Percentiles rank a stretch among this genome's conserved stretches.
Evolutionary conservation across 2,113 vertebrate species (phyloP).

Genomic region (Osmerus mordax): DNA sequence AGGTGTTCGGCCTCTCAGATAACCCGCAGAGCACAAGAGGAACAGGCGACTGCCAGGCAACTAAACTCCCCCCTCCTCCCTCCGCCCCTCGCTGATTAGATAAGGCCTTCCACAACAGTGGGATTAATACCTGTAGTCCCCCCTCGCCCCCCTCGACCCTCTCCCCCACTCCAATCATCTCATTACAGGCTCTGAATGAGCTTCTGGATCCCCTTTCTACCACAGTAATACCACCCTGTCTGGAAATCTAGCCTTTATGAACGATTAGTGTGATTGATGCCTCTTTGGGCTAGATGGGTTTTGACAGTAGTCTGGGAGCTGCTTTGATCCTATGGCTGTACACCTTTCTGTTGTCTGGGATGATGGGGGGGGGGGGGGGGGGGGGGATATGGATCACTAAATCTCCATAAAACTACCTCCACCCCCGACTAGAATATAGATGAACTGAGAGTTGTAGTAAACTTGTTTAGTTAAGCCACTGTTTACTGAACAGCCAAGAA

Average conservation of each 20-base stretch:
- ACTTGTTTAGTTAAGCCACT: too few relatives aligned
- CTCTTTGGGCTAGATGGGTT: background rate
- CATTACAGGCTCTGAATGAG: constrained; percentile 6
- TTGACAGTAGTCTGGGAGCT: background rate
- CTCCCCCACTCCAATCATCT: constrained; percentile 6
- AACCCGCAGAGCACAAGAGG: background rate
- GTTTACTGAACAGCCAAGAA: background rate
- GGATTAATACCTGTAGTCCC: constrained; percentile 1
- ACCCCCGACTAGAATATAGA: too few relatives aligned
- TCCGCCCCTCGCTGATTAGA: background rate
- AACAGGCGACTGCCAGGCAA: background rate
- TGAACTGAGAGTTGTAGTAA: too few relatives aligned
- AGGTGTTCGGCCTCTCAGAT: constrained; percentile 24
- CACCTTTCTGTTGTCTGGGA: background rate
- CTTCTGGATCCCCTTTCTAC: background rate
- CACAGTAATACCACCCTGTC: background rate
- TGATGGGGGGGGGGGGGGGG: too few relatives aligned
- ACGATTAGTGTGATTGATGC: background rate
- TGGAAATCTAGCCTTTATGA: background rate
- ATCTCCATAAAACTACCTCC: too few relatives aligned
- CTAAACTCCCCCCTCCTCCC: background rate
- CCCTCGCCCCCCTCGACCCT: background rate
- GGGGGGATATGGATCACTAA: too few relatives aligned
- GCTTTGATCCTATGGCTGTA: background rate
- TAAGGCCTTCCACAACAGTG: background rate